These are phyloP conservation scores for Maniola jurtina DNA, from an alignment of 1,140 invertebrate species.

Conservation along the genomic window DNA sequence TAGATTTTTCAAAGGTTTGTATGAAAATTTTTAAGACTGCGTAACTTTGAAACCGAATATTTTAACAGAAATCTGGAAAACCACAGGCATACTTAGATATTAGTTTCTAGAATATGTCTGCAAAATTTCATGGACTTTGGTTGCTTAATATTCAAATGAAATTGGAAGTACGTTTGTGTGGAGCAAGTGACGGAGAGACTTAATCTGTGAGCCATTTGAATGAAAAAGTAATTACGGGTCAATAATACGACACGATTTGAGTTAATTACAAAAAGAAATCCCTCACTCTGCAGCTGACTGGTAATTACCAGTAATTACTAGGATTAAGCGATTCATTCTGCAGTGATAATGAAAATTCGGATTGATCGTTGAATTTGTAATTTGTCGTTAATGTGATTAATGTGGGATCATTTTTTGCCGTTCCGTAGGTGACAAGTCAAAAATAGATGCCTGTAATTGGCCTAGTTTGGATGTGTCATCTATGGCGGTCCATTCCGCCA, in stretches of 20 bases:
- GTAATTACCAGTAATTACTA: conserved; percentile 24
- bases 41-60: no score
- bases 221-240: conserved; percentile 7
- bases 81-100: no score
- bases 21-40: no score
- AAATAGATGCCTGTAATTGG: neutral
- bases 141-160: no score
- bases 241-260: neutral
- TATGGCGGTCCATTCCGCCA: no score
- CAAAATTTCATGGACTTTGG: no score
- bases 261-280: conserved; percentile 30
- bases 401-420: neutral
- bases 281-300: conserved; percentile 17
- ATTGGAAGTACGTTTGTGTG: no score
- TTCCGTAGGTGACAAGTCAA: neutral
- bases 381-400: conserved; percentile 10
- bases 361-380: conserved; percentile 15
- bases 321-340: conserved; percentile 22
- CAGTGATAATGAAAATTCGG: conserved; percentile 13
- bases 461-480: neutral
- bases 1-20: no score
- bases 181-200: no score
- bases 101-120: no score
- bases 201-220: neutral
- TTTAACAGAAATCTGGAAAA: no score